Percentiles rank a stretch among this genome's conserved stretches.
Evolutionary conservation across 2,888 invertebrate genomes (phyloP).

Genomic region (Rhingia rostrata): DNA sequence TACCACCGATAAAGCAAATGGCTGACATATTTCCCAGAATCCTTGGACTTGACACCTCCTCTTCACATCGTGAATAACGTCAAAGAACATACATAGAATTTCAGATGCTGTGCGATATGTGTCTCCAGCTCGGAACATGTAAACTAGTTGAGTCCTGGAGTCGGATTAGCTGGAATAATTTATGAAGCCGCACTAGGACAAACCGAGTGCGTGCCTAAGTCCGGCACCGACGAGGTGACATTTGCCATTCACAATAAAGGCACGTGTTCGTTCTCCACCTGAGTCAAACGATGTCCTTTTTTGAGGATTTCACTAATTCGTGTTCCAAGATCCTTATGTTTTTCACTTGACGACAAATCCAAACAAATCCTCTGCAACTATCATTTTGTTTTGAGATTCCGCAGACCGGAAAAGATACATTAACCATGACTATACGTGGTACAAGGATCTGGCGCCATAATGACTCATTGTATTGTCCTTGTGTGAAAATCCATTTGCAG

Average conservation of each 20-base stretch:
- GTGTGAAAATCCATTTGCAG: background rate
- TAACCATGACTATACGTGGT: background rate
- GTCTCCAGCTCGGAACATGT: background rate
- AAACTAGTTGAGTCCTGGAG: no score
- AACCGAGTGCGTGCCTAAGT: no score
- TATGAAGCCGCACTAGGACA: background rate
- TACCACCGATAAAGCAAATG: background rate
- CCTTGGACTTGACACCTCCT: no score
- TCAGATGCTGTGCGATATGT: background rate
- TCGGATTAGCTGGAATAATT: background rate
- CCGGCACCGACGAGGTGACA: no score
- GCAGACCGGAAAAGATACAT: conserved; percentile 3
- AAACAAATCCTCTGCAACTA: no score
- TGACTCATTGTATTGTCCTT: background rate
- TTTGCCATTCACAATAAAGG: no score
- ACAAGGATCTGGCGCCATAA: background rate
- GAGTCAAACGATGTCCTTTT: background rate
- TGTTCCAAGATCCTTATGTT: background rate
- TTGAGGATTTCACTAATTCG: background rate
- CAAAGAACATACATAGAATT: no score
- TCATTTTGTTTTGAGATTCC: background rate
- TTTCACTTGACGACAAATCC: background rate
- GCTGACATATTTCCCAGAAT: background rate
- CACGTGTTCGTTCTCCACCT: background rate
- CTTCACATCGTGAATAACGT: no score